A percentile compares a stretch with the other conserved stretches of the same genome.
These are phyloP conservation scores for Tenodera sinensis DNA, from an alignment of 2,888 invertebrate genomes.

Conservation along the genomic window DNA sequence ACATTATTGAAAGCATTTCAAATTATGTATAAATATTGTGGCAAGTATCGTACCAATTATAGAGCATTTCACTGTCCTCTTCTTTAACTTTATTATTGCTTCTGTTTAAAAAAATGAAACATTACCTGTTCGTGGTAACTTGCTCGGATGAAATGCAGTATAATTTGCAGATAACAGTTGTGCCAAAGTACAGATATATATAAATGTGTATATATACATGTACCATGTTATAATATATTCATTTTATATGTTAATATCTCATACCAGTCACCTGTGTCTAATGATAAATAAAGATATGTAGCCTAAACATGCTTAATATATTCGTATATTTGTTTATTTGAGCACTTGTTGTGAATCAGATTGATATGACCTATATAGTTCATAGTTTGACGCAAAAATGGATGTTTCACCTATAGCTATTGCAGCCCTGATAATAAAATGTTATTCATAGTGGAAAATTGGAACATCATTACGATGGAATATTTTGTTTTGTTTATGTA, in stretches of 20 bases:
- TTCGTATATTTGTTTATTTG: neutral
- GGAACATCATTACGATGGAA: neutral
- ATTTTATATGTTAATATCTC: neutral
- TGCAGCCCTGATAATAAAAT: neutral
- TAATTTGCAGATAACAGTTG: neutral
- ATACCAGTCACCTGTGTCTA: neutral
- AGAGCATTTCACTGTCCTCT: neutral
- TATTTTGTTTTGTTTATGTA: neutral
- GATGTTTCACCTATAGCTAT: neutral
- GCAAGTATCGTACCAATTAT: neutral
- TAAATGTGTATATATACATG: neutral
- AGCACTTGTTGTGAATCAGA: conserved; percentile 14
- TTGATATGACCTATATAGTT: conserved; percentile 7
- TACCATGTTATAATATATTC: neutral
- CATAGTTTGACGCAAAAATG: neutral
- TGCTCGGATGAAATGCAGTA: neutral
- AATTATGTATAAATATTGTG: conserved; percentile 8
- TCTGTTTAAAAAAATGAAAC: neutral
- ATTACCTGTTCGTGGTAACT: neutral
- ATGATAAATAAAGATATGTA: neutral
- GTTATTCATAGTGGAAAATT: neutral
- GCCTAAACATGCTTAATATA: conserved; percentile 7
- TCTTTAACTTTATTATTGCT: neutral
- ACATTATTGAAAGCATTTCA: neutral
- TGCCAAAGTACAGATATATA: conserved; percentile 3